Evolutionary conservation across 2,113 vertebrate genomes (phyloP).

Genomic region (Aphelocoma coerulescens): DNA sequence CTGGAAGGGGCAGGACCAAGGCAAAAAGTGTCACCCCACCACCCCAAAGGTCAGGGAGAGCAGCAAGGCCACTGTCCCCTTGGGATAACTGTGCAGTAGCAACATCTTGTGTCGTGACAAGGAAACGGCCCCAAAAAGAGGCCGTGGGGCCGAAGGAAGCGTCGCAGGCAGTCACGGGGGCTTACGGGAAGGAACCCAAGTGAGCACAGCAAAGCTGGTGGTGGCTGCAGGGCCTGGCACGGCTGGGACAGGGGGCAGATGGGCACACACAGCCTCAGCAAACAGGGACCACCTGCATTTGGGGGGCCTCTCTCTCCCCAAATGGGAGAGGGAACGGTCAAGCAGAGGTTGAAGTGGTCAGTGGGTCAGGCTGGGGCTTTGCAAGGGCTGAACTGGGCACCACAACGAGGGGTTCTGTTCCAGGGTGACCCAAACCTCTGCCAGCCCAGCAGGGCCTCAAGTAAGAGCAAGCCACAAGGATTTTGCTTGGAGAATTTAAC

Average conservation of each 20-base stretch:
- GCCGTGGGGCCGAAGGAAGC: background rate
- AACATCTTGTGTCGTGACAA: background rate
- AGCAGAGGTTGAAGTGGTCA: background rate
- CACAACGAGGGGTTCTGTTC: background rate
- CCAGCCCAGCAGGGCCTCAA: background rate
- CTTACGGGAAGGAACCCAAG: background rate
- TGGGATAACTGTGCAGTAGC: rapidly evolving
- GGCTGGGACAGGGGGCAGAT: background rate
- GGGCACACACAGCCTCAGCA: background rate
- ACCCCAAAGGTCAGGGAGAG: background rate
- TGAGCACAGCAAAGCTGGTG: background rate
- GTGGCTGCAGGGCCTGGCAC: background rate
- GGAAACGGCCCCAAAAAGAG: background rate
- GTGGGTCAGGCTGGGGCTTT: background rate
- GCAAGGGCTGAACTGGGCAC: background rate
- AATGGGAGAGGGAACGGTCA: background rate
- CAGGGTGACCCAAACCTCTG: background rate
- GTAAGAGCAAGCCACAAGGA: background rate
- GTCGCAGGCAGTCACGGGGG: background rate
- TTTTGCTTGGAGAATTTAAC: background rate
- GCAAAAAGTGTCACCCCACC: background rate
- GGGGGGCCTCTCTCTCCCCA: background rate
- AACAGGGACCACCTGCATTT: rapidly evolving
- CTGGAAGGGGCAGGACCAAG: background rate
- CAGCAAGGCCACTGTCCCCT: background rate